These are phyloP conservation scores for Gallirallus australis DNA, from an alignment of 2,797 vertebrate genomes.

Conservation along the genomic window DNA sequence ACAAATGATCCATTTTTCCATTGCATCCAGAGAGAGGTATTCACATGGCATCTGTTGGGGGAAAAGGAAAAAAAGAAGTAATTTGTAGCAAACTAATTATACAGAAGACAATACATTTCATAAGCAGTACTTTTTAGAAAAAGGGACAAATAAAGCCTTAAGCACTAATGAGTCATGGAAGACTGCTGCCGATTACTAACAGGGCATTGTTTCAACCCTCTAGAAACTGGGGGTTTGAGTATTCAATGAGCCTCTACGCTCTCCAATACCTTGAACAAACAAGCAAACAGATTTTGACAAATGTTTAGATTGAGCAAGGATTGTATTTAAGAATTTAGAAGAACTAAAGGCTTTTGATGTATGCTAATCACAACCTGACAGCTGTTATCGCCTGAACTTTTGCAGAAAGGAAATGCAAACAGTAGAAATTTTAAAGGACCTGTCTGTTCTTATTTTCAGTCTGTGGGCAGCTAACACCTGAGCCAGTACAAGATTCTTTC, in stretches of 20 bases:
- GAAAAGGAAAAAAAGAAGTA: constrained; percentile 40
- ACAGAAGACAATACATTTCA: neutral
- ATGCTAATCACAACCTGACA: neutral
- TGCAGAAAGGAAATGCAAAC: neutral
- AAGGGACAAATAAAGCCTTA: neutral
- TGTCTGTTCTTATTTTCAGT: neutral
- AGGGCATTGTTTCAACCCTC: neutral
- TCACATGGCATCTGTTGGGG: constrained; percentile 95
- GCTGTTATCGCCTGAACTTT: accelerated
- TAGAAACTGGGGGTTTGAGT: neutral
- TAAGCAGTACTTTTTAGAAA: neutral
- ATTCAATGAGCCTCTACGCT: neutral
- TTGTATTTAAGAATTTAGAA: neutral
- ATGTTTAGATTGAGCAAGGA: neutral
- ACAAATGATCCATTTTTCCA: constrained; percentile 99
- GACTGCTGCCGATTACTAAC: neutral
- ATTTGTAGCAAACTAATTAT: neutral
- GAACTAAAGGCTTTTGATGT: neutral
- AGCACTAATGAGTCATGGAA: neutral
- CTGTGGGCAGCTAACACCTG: neutral
- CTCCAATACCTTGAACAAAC: neutral
- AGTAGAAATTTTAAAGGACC: neutral
- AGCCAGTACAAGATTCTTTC: neutral
- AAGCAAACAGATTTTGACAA: neutral
- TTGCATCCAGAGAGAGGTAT: constrained; percentile 95